These are phyloP conservation scores for Nesidiocoris tenuis DNA, from an alignment of 2,888 invertebrate genomes.

Conservation along the genomic window DNA sequence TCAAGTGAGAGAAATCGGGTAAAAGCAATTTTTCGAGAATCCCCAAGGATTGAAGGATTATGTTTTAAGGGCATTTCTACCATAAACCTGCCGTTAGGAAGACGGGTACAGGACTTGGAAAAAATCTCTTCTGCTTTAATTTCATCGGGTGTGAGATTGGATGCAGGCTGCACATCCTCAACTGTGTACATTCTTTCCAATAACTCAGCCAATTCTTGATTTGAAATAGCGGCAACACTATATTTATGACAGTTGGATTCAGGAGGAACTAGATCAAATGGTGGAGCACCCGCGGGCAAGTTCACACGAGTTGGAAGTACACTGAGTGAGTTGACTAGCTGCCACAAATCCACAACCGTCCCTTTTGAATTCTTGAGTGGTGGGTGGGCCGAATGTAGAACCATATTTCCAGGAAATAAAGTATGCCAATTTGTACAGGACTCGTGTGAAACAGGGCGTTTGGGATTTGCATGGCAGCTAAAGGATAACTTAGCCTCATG, in stretches of 20 bases:
- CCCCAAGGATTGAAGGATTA: slow-evolving; percentile 5
- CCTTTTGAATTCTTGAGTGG: not conserved
- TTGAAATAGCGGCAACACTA: too few species aligned
- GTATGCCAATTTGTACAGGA: not conserved
- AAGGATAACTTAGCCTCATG: not conserved
- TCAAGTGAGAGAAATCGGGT: not conserved
- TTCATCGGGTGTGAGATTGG: not conserved
- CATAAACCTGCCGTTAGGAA: not conserved
- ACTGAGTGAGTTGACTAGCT: not conserved
- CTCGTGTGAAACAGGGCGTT: too few species aligned
- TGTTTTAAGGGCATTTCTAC: slow-evolving; percentile 10
- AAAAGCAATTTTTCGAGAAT: slow-evolving; percentile 1
- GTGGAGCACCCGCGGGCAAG: too few species aligned
- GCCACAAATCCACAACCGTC: not conserved
- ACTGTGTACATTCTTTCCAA: not conserved
- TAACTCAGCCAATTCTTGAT: too few species aligned
- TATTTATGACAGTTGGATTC: too few species aligned
- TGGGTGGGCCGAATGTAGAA: not conserved
- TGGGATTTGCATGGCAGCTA: not conserved
- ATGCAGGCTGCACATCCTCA: not conserved
- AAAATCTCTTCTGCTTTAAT: slow-evolving; percentile 2
- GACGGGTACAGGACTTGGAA: not conserved
- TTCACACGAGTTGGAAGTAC: too few species aligned
- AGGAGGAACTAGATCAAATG: too few species aligned
- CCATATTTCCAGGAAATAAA: not conserved